phyloP scores from a whole-genome alignment of 2,797 vertebrate species.

The Bradypus variegatus region DNA sequence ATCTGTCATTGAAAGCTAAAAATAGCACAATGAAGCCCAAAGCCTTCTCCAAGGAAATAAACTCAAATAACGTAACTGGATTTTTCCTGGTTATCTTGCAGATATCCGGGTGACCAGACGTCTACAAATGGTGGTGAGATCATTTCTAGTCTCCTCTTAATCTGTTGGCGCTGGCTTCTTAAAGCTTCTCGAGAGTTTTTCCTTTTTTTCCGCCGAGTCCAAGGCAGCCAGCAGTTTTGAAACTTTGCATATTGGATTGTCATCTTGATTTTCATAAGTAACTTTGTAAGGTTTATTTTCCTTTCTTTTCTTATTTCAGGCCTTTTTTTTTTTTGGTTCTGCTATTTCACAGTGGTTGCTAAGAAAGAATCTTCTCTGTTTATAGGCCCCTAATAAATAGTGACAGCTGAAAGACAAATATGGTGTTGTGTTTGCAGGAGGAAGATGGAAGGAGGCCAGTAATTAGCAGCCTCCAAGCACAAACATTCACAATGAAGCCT shows the following conservation, averaged over 20 bases:
- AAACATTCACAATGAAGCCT: constrained; percentile 59
- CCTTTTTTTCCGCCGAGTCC: background rate
- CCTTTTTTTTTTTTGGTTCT: background rate
- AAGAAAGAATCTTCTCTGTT: constrained; percentile 68
- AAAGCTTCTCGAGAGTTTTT: background rate
- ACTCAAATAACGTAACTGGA: constrained; percentile 33
- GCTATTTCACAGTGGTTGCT: constrained; percentile 70
- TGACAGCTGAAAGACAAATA: constrained; percentile 76
- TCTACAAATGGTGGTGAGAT: constrained; percentile 58
- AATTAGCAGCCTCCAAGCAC: constrained; percentile 56
- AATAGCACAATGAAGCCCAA: constrained; percentile 36
- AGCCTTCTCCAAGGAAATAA: constrained; percentile 48
- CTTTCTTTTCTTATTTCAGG: constrained; percentile 45
- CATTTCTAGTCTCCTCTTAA: constrained; percentile 35
- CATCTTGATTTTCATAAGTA: background rate
- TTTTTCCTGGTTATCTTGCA: constrained; percentile 64
- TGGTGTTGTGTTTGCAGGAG: constrained; percentile 64
- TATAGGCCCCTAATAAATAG: constrained; percentile 69
- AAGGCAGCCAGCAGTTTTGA: constrained; percentile 4
- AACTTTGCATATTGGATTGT: background rate
- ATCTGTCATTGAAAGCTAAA: constrained; percentile 31
- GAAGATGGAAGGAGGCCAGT: constrained; percentile 67
- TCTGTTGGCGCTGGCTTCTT: constrained; percentile 42
- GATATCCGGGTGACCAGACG: constrained; percentile 58
- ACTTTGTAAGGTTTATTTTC: background rate